A percentile compares a stretch with the other conserved stretches of the same genome.
Conservation (phyloP, 2,797 vertebrate genomes). For the Lepidocolaptes lacrymiger region DNA sequence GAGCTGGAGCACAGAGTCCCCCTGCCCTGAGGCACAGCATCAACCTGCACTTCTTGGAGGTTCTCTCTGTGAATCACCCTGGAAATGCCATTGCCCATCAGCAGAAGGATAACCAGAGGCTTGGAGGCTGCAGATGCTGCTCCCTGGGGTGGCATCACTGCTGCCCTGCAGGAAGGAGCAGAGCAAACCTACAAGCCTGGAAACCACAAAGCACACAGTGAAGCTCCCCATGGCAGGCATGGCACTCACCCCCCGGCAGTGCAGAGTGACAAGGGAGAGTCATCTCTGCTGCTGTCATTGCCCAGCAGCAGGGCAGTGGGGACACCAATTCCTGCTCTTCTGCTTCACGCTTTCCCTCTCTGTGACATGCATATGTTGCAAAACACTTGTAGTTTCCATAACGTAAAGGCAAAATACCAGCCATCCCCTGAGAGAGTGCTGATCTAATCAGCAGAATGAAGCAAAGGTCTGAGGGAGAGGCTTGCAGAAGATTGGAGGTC, state of each 20-base stretch:
- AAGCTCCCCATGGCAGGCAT: neutral
- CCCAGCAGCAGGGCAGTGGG: neutral
- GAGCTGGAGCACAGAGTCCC: neutral
- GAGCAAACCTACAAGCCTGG: accelerated
- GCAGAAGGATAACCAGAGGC: neutral
- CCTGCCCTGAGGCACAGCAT: neutral
- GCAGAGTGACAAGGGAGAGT: neutral
- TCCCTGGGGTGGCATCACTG: neutral
- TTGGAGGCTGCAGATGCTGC: neutral
- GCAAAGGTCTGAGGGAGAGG: neutral
- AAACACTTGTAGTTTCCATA: neutral
- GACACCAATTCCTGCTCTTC: neutral
- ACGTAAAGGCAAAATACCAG: neutral
- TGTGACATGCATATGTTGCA: neutral
- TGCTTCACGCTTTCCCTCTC: neutral
- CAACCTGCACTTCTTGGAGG: neutral
- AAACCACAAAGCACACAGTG: neutral
- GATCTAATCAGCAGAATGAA: neutral
- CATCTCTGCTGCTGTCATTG: neutral
- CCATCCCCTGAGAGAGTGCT: neutral
- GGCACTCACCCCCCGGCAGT: neutral
- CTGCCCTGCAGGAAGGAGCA: neutral
- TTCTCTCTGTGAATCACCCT: neutral
- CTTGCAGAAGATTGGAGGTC: neutral
- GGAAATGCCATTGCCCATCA: neutral